Base-by-base conservation (phyloP, 2,797 vertebrate species). In the Chelmon rostratus region DNA sequence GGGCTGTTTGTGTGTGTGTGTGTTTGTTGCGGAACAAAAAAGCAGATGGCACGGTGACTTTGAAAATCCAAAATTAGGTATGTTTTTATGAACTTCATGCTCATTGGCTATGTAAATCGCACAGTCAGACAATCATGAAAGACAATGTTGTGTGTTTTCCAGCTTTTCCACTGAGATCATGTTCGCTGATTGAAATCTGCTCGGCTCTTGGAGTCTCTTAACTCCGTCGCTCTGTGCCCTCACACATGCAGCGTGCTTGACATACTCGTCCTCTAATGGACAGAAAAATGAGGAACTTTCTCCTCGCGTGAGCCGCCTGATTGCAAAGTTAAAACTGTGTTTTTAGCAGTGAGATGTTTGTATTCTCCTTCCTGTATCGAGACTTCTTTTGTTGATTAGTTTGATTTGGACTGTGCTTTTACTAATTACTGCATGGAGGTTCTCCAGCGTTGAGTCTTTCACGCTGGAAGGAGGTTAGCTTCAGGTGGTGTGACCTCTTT, bases 11-110 rank as follows among this genome's bases (percentile, higher is more conserved):
- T 42, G 40, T 25, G 56, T 69, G 83, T 62, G 73, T 37, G 82
- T 80, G 86, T 89, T 56, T 87, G 87, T 82, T 79, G 83, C 46
- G 25, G 83, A 89, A 90, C 83, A 87, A 89, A 68, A 90, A 94
- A 86, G 82, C 93, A 94, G 93, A 94, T 94, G 93, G 92, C 89
- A 85, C 81, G 46, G 79, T 91, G 93, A 93, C 93, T 94, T 94
- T 93, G 91, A 94, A 91, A 93, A 93, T 92, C 89, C 89, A 92
- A 94, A 92, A 91, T 92, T 88, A 91, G 91, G 89, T 92, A 80
- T 78, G 87, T 93, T 93, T 92, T 90, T 64, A 68, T 93, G 92
- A 94, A 94, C 92, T 93, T 93, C 91, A 94, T 88, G 93, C 90
- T 93, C 89, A 91, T 94, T 92, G 92, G 87, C 85, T 90, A 88